Percentiles rank a stretch among this genome's conserved stretches.
Conservation (phyloP, 1,140 invertebrate genomes). For the Aphaenogaster ashmeadi region DNA sequence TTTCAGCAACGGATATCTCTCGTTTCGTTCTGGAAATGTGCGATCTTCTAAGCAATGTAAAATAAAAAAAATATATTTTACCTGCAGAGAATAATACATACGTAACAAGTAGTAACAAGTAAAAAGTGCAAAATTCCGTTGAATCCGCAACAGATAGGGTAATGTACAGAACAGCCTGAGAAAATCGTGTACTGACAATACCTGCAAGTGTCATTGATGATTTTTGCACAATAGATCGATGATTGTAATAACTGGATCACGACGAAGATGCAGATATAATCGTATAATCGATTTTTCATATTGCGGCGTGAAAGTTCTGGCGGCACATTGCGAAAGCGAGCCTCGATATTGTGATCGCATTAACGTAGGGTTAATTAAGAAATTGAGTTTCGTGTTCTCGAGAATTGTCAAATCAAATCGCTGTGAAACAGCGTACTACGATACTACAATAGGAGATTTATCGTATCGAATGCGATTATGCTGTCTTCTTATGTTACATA, state of each 20-base stretch:
- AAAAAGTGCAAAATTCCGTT: background rate
- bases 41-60: background rate
- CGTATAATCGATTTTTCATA: slow-evolving; percentile 58
- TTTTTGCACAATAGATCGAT: background rate
- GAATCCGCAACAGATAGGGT: background rate
- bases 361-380: background rate
- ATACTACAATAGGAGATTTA: background rate
- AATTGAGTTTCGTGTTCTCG: background rate
- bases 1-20: background rate
- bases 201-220: slow-evolving; percentile 43
- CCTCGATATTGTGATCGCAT: background rate
- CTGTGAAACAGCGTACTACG: background rate
- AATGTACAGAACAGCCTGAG: background rate
- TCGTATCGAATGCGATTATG: slow-evolving; percentile 47
- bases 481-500: slow-evolving; percentile 26
- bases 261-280: slow-evolving; percentile 31
- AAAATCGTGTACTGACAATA: slow-evolving; percentile 43
- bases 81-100: background rate
- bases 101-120: background rate
- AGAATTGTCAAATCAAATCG: slow-evolving; percentile 25
- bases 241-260: slow-evolving; percentile 29
- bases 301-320: slow-evolving; percentile 18
- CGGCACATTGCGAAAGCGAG: slow-evolving; percentile 9
- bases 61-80: background rate
- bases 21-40: slow-evolving; percentile 12